phyloP scores from a whole-genome alignment of 2,797 vertebrate species.

The Morus bassanus region DNA sequence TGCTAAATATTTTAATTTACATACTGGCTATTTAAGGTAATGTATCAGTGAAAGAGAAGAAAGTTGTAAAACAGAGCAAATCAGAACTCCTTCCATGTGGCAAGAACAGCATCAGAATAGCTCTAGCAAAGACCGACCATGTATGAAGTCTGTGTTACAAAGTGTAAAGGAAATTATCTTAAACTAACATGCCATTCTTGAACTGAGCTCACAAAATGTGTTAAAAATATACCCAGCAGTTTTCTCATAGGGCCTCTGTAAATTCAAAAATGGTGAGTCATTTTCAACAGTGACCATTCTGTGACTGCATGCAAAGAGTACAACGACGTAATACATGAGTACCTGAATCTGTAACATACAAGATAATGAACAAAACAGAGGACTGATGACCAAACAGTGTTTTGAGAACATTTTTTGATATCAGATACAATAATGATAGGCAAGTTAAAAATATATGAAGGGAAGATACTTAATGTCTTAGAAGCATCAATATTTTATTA shows the following conservation, averaged over 20 bases:
- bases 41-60: background rate
- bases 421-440: background rate
- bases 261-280: background rate
- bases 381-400: background rate
- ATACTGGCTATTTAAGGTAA: background rate
- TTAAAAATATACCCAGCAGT: background rate
- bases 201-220: background rate
- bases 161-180: background rate
- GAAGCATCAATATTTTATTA: constrained; percentile 30
- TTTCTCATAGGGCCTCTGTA: background rate
- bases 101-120: background rate
- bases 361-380: background rate
- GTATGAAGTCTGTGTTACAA: background rate
- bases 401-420: constrained; percentile 10
- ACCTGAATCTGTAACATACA: background rate
- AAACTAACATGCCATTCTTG: background rate
- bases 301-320: background rate
- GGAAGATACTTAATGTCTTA: background rate
- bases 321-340: background rate
- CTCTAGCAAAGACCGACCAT: background rate
- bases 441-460: background rate
- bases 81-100: background rate
- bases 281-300: background rate
- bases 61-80: background rate
- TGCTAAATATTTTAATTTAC: background rate